phyloP scores from a whole-genome alignment of 2,113 vertebrate genomes.

The Corythoichthys haematopterus region DNA sequence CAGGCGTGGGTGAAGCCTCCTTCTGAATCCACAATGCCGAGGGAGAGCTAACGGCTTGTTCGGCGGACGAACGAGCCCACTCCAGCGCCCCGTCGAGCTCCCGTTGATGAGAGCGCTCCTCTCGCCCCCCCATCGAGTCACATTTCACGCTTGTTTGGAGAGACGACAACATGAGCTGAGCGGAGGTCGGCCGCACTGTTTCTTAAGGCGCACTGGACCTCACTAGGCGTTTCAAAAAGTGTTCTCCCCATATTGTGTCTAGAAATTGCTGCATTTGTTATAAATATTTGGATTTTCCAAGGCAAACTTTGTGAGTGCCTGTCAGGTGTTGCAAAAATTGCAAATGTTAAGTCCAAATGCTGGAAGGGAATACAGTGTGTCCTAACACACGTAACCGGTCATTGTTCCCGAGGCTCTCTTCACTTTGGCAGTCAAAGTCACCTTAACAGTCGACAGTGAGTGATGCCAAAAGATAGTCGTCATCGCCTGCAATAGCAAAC shows the following conservation, averaged over 20 bases:
- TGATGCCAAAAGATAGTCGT: constrained; percentile 41
- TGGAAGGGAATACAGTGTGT: constrained; percentile 33
- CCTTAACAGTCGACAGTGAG: constrained; percentile 46
- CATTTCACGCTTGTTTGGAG: constrained; percentile 43
- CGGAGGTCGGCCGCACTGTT: no score
- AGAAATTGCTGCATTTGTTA: not conserved
- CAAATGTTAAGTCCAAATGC: constrained; percentile 28
- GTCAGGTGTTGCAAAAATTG: constrained; percentile 27
- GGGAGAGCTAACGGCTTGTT: constrained; percentile 50
- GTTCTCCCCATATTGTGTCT: not conserved
- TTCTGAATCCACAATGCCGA: constrained; percentile 39
- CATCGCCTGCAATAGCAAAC: constrained; percentile 25
- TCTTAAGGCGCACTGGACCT: constrained; percentile 4
- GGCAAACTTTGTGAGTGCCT: constrained; percentile 26
- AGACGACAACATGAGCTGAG: constrained; percentile 33
- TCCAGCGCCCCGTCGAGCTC: constrained; percentile 46
- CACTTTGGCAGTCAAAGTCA: constrained; percentile 56
- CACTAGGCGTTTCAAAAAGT: not conserved
- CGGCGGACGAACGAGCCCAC: constrained; percentile 51
- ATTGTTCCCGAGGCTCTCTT: constrained; percentile 36
- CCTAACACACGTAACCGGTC: constrained; percentile 39
- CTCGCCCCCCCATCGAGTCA: constrained; percentile 45
- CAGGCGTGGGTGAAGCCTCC: constrained; percentile 65
- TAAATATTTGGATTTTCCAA: not conserved
- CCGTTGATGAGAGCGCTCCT: no score